phyloP scores from a whole-genome alignment of 2,888 invertebrate genomes.

The Aleiodes testaceus region DNA sequence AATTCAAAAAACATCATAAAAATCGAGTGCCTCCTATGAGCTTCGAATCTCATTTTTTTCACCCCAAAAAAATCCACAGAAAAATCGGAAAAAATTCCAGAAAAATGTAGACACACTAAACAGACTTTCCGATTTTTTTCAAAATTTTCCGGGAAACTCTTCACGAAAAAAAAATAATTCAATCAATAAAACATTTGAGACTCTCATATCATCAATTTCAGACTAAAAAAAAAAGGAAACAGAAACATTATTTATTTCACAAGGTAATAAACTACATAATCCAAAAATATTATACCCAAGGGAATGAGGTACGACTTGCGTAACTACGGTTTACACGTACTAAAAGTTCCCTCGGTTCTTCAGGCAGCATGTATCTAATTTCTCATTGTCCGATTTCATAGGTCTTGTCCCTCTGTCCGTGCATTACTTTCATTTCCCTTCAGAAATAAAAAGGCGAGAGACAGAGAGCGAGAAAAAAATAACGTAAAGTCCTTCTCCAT shows the following conservation, averaged over 20 bases:
- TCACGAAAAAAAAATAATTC: too few relatives aligned
- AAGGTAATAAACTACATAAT: constrained; percentile 17
- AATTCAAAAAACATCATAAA: constrained; percentile 34
- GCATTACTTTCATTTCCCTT: constrained; percentile 46
- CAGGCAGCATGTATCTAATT: constrained; percentile 62
- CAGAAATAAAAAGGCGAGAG: background rate
- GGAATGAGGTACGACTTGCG: constrained; percentile 39
- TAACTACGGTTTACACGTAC: constrained; percentile 56
- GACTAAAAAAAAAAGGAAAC: background rate
- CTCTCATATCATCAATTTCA: too few relatives aligned
- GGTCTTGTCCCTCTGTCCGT: constrained; percentile 46
- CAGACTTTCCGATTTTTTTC: too few relatives aligned
- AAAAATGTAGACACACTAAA: background rate
- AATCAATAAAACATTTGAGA: background rate
- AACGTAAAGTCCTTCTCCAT: constrained; percentile 9
- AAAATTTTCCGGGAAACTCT: too few relatives aligned
- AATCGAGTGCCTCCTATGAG: constrained; percentile 43
- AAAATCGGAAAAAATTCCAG: too few relatives aligned
- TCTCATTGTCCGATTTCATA: constrained; percentile 64
- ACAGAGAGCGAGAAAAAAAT: constrained; percentile 40
- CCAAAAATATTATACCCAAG: constrained; percentile 42
- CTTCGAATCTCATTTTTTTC: constrained; percentile 53
- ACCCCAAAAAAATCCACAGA: too few relatives aligned
- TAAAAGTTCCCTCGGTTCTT: constrained; percentile 52
- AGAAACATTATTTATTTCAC: background rate